phyloP scores from a whole-genome alignment of 2,888 invertebrate species.

The Gastracanthus pulcherrimus region DNA sequence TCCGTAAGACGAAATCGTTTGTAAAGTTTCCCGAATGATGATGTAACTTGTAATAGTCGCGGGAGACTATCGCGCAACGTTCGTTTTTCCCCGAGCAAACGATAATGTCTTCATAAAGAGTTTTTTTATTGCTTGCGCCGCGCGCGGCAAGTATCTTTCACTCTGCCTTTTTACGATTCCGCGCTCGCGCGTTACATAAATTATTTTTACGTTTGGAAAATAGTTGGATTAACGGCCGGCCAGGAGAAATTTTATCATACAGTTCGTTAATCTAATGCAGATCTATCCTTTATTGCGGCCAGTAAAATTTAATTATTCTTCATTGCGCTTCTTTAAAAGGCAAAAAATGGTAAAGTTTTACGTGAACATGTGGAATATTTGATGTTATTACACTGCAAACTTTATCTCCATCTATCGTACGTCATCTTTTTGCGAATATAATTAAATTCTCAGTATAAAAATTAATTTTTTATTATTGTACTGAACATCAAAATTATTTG shows the following conservation, averaged over 20 bases:
- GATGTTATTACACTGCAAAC: neutral
- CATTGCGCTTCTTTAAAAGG: neutral
- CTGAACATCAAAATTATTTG: too few species aligned
- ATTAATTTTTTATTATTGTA: too few species aligned
- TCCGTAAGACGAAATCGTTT: neutral
- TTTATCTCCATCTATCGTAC: neutral
- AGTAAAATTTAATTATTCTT: slow-evolving; percentile 35
- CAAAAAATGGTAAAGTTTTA: neutral
- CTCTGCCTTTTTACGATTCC: slow-evolving; percentile 41
- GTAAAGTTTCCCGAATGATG: slow-evolving; percentile 45
- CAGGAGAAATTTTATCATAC: slow-evolving; percentile 23
- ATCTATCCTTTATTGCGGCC: slow-evolving; percentile 31
- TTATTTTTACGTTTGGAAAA: slow-evolving; percentile 51
- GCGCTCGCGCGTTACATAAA: slow-evolving; percentile 43
- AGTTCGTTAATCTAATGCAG: slow-evolving; percentile 51
- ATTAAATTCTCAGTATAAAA: too few species aligned
- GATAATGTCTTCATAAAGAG: slow-evolving; percentile 51
- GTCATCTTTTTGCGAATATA: too few species aligned
- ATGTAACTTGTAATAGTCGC: slow-evolving; percentile 34
- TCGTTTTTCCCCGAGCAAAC: slow-evolving; percentile 18
- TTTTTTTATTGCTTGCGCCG: slow-evolving; percentile 32
- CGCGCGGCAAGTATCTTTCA: neutral
- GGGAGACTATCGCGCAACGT: slow-evolving; percentile 26
- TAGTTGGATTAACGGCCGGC: slow-evolving; percentile 33
- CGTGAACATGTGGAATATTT: neutral